These are phyloP conservation scores for Ctenoplectra terminalis DNA, from an alignment of 1,140 invertebrate genomes.

Conservation along the genomic window DNA sequence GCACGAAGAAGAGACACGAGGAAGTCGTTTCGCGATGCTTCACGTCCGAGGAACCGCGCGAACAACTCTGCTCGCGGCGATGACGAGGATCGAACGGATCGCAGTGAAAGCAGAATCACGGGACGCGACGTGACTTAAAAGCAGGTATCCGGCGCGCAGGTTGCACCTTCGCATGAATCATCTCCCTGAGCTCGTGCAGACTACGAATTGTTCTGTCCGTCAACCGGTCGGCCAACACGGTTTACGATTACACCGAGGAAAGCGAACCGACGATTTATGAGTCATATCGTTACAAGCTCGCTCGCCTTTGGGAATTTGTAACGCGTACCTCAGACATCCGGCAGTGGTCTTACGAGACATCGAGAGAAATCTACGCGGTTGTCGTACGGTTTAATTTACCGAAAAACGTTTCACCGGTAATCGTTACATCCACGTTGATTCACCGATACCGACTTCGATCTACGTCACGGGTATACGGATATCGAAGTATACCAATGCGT, in stretches of 20 bases:
- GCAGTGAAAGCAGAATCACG: constrained; percentile 69
- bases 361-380: background rate
- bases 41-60: background rate
- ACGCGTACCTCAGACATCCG: background rate
- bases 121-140: constrained; percentile 47
- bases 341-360: background rate
- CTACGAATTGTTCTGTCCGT: constrained; percentile 42
- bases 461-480: background rate
- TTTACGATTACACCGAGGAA: constrained; percentile 6
- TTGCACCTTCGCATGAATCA: constrained; percentile 61
- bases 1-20: background rate
- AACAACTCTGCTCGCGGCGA: background rate
- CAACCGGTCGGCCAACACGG: background rate
- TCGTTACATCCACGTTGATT: background rate
- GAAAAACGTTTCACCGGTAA: background rate
- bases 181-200: constrained; percentile 10
- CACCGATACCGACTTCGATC: background rate
- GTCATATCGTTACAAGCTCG: constrained; percentile 1
- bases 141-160: constrained; percentile 25
- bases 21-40: constrained; percentile 7
- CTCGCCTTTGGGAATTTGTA: background rate
- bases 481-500: background rate
- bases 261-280: constrained; percentile 13
- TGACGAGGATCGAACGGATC: constrained; percentile 33
- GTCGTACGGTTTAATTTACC: background rate